Percentiles rank a stretch among this genome's conserved stretches.
phyloP scores from a whole-genome alignment of 2,888 invertebrate species.

The Caenorhabditis sp. region DNA sequence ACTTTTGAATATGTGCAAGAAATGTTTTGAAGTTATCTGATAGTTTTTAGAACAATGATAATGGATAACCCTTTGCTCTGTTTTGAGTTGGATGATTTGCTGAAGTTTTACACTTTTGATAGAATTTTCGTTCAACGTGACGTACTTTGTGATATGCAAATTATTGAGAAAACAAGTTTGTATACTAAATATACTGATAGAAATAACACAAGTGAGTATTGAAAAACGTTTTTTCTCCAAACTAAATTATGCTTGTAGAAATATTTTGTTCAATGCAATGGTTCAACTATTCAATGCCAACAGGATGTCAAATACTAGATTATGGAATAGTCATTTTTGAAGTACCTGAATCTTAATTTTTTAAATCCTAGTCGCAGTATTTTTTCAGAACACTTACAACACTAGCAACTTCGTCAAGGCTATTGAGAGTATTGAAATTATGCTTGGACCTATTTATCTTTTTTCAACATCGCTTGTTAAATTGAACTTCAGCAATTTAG shows the following conservation, averaged over 20 bases:
- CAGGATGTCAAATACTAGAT: conserved; percentile 3
- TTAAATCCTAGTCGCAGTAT: too few relatives aligned
- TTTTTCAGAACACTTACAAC: not conserved
- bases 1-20: too few relatives aligned
- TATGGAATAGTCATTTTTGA: not conserved
- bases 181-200: conserved; percentile 1
- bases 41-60: not conserved
- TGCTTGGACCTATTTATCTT: not conserved
- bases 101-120: not conserved
- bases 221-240: too few relatives aligned
- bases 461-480: not conserved
- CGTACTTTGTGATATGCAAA: not conserved
- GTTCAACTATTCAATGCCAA: conserved; percentile 6
- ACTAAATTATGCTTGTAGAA: not conserved
- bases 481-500: not conserved
- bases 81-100: not conserved
- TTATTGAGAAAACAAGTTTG: conserved; percentile 3
- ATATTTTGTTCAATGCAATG: conserved; percentile 5
- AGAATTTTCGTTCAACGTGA: not conserved
- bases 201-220: conserved; percentile 1
- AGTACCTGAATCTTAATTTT: not conserved
- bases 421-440: not conserved
- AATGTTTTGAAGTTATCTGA: too few relatives aligned
- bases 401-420: not conserved
- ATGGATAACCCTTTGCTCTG: not conserved